Evolutionary conservation across 2,888 invertebrate genomes (phyloP).

Genomic region (Harmothoe impar): DNA sequence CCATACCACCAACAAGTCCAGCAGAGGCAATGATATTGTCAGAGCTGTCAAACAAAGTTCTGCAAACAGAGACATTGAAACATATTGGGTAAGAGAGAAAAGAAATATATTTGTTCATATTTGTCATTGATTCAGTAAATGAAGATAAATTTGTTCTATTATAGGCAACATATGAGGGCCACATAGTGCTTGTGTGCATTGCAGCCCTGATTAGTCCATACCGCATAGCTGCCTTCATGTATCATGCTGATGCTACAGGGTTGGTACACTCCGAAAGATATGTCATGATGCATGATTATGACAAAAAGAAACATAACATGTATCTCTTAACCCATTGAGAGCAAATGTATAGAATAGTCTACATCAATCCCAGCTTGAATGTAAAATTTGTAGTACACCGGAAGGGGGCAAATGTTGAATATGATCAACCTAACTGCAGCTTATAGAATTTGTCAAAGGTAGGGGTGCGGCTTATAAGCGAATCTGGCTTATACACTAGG

Average conservation of each 20-base stretch:
- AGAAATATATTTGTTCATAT: neutral
- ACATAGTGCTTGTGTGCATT: neutral
- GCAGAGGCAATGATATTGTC: neutral
- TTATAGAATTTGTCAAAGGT: too few relatives aligned
- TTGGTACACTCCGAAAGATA: too few relatives aligned
- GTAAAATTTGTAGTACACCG: too few relatives aligned
- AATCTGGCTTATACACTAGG: too few relatives aligned
- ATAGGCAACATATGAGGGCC: neutral
- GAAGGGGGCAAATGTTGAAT: too few relatives aligned
- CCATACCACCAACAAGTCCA: constrained; percentile 17
- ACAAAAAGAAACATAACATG: neutral
- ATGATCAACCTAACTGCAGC: too few relatives aligned
- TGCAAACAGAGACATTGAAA: neutral
- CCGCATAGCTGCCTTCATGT: too few relatives aligned
- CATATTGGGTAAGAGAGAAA: neutral
- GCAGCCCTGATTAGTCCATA: too few relatives aligned
- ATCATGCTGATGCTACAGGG: too few relatives aligned
- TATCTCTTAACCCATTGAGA: neutral
- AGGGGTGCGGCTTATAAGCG: too few relatives aligned
- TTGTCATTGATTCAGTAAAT: neutral
- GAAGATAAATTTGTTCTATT: neutral
- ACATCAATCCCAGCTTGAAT: too few relatives aligned
- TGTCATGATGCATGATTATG: neutral
- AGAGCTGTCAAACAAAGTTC: neutral
- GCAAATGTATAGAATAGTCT: neutral